Conservation (phyloP, 2,888 invertebrate genomes). For the Luperina nickerlii region DNA sequence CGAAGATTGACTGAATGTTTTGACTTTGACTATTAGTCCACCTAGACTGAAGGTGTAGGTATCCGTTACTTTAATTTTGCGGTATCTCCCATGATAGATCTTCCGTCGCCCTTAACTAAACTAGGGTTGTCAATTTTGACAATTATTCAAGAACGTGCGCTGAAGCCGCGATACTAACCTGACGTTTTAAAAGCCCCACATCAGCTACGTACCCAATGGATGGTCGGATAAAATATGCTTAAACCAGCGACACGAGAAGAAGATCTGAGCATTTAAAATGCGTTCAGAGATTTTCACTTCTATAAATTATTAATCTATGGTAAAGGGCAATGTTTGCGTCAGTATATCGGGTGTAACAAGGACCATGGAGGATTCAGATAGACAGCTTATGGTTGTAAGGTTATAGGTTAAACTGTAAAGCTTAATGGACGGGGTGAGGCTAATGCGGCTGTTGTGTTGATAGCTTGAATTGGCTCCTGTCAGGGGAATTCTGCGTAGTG, state of each 20-base stretch:
- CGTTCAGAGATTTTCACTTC: conserved; percentile 2
- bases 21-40: background rate
- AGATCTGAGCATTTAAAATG: background rate
- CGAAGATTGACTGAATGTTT: background rate
- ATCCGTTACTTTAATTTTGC: too few species aligned
- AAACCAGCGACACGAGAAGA: background rate
- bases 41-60: background rate
- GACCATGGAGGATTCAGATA: conserved; percentile 72
- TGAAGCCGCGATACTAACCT: background rate
- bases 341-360: conserved; percentile 71
- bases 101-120: too few species aligned
- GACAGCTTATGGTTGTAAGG: conserved; percentile 69
- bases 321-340: conserved; percentile 66
- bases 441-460: conserved; percentile 60
- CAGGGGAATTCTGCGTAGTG: conserved; percentile 16
- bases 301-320: conserved; percentile 15
- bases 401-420: conserved; percentile 63
- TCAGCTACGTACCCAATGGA: background rate
- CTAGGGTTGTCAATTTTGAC: background rate
- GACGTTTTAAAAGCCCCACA: background rate
- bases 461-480: conserved; percentile 59
- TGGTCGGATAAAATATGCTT: background rate
- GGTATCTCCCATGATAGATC: too few species aligned
- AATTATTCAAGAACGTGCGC: background rate
- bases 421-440: conserved; percentile 54